Percentiles rank a stretch among this genome's conserved stretches.
Evolutionary conservation across 2,888 invertebrate species (phyloP).

Genomic region (Tetranychus piercei): DNA sequence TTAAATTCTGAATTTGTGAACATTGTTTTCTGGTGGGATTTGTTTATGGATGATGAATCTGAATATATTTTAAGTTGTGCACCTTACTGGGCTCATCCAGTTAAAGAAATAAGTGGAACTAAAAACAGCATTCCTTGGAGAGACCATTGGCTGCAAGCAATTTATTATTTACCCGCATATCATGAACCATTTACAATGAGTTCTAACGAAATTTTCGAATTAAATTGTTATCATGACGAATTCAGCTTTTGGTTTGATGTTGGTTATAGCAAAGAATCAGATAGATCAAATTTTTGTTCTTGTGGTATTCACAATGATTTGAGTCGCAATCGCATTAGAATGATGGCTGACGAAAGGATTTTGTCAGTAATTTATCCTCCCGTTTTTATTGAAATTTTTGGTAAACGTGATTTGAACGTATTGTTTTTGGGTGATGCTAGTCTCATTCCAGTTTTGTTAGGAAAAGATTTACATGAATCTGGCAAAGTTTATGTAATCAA

Average conservation of each 20-base stretch:
- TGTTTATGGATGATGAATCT: conserved; percentile 68
- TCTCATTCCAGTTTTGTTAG: conserved; percentile 52
- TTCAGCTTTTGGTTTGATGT: conserved; percentile 79
- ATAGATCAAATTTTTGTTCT: conserved; percentile 46
- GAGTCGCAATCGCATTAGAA: conserved; percentile 63
- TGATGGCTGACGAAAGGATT: conserved; percentile 50
- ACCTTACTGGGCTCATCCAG: conserved; percentile 68
- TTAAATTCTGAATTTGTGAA: conserved; percentile 39
- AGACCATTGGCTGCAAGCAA: conserved; percentile 98
- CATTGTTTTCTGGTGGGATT: conserved; percentile 94
- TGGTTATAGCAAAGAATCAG: conserved; percentile 29
- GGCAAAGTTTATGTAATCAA: conserved; percentile 12
- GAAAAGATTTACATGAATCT: conserved; percentile 39
- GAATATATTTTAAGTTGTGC: conserved; percentile 59
- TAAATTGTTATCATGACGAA: conserved; percentile 70
- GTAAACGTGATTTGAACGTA: not conserved
- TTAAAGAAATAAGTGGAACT: not conserved
- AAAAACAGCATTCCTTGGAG: conserved; percentile 52
- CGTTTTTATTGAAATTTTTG: not conserved
- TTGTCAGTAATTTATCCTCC: not conserved
- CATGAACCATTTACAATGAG: conserved; percentile 38
- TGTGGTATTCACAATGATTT: conserved; percentile 61
- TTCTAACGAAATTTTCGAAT: conserved; percentile 41
- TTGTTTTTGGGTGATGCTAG: conserved; percentile 56
- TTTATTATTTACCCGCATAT: conserved; percentile 58